Conservation (phyloP, 2,888 invertebrate genomes). For the Dexiosoma caninum region DNA sequence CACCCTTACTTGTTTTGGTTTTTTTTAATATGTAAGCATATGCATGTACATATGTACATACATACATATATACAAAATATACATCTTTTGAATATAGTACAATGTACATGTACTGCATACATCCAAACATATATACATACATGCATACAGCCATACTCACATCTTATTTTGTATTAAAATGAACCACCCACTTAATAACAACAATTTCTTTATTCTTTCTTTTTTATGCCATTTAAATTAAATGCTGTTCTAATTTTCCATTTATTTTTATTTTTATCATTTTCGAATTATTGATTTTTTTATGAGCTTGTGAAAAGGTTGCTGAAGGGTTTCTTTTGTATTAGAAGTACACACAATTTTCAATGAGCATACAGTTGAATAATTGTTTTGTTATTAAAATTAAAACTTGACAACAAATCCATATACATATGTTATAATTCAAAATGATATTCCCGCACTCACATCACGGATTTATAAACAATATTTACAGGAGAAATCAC, state of each 20-base stretch:
- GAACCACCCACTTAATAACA: constrained; percentile 13
- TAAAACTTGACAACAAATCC: no score
- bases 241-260: constrained; percentile 38
- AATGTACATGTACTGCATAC: no score
- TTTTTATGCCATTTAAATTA: constrained; percentile 18
- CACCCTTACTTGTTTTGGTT: not conserved
- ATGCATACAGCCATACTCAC: no score
- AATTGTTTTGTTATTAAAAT: not conserved
- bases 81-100: no score
- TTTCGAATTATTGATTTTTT: constrained; percentile 49
- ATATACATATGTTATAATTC: no score
- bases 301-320: not conserved
- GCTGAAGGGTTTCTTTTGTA: not conserved
- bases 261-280: constrained; percentile 27
- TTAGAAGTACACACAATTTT: not conserved
- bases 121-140: no score
- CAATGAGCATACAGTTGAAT: not conserved
- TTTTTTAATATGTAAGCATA: not conserved
- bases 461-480: no score
- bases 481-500: no score
- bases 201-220: not conserved
- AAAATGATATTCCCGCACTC: no score
- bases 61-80: not conserved
- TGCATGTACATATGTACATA: not conserved
- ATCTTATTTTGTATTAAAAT: not conserved